A percentile compares a stretch with the other conserved stretches of the same genome.
These are phyloP conservation scores for Anorthoa munda DNA, from an alignment of 2,888 invertebrate species.

Conservation along the genomic window DNA sequence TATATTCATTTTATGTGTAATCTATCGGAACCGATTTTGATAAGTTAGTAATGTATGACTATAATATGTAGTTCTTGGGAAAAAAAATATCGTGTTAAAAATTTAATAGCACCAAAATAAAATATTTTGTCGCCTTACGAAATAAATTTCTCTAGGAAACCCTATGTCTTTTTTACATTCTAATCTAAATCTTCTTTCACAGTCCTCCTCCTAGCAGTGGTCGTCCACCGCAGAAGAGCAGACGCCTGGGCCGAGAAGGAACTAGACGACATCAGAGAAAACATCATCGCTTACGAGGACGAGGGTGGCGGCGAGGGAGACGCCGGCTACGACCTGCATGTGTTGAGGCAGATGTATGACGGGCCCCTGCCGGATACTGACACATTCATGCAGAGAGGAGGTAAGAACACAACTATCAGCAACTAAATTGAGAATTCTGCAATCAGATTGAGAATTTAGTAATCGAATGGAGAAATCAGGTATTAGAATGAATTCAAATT, in stretches of 20 bases:
- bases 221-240: constrained; percentile 96
- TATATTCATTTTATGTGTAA: not conserved
- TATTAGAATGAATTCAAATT: no score
- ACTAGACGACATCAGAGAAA: constrained; percentile 98
- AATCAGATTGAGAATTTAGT: not conserved
- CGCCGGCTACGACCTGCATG: constrained; percentile 97
- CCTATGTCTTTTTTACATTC: not conserved
- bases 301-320: constrained; percentile 99
- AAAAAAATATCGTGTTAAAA: no score
- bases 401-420: constrained; percentile 72
- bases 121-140: no score
- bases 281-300: constrained; percentile 99
- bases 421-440: not conserved
- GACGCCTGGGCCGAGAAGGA: constrained; percentile 97
- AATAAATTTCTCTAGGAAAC: no score
- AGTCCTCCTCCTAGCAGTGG: constrained; percentile 96
- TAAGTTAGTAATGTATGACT: no score
- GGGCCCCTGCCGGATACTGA: constrained; percentile 91
- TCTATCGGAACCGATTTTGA: no score
- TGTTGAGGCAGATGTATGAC: constrained; percentile 93
- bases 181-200: constrained; percentile 28
- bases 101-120: no score
- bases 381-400: constrained; percentile 88
- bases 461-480: not conserved
- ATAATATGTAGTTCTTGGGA: no score